Conservation (phyloP, 2,888 invertebrate genomes). For the Protonemura montana region DNA sequence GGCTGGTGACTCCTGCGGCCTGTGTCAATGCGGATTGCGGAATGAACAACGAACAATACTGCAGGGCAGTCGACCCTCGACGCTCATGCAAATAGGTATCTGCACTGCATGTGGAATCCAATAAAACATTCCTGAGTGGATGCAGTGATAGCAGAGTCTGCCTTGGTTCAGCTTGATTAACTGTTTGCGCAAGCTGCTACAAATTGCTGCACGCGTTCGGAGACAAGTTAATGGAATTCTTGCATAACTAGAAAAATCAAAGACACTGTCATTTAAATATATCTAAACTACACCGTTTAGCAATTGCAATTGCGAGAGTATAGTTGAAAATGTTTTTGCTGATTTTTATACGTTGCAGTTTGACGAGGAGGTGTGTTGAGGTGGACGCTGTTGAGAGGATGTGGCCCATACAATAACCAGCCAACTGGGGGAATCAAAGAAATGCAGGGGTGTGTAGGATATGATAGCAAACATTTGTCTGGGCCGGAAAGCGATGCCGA, state of each 20-base stretch:
- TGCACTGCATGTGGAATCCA: background rate
- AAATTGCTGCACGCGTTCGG: background rate
- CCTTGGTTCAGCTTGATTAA: background rate
- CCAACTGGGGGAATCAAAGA: background rate
- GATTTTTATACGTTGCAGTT: background rate
- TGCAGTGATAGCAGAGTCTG: background rate
- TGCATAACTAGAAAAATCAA: background rate
- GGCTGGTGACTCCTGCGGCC: background rate
- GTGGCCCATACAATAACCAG: background rate
- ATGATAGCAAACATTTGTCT: background rate
- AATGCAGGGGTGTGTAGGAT: no score
- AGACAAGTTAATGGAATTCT: constrained; percentile 12
- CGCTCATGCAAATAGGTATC: background rate
- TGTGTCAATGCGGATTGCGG: background rate
- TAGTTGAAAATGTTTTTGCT: background rate
- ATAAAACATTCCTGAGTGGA: background rate
- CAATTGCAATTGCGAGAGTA: background rate
- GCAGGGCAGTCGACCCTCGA: background rate
- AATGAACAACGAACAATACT: background rate
- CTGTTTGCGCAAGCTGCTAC: background rate
- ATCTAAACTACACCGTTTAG: background rate
- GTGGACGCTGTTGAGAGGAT: background rate
- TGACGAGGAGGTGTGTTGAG: background rate
- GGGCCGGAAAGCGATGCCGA: no score
- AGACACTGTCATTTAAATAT: background rate